Conservation (phyloP, 1,140 invertebrate species). For the Plectrocnemia conspersa region DNA sequence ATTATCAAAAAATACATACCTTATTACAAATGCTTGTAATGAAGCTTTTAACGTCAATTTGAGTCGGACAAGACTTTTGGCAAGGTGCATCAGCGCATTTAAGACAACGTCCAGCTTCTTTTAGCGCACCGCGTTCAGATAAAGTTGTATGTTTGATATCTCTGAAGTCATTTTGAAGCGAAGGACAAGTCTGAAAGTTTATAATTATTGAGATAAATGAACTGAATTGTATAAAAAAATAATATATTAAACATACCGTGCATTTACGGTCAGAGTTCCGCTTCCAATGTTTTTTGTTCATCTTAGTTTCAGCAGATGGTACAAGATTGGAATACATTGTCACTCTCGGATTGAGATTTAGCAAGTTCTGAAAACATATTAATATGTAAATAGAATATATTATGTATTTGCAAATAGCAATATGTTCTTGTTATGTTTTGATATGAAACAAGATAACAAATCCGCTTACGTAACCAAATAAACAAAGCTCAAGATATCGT, state of each 20-base stretch:
- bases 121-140: conserved; percentile 88
- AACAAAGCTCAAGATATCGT: no score
- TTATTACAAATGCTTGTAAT: conserved; percentile 96
- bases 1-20: conserved; percentile 48
- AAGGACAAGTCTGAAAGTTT: conserved; percentile 59
- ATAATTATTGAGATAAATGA: conserved; percentile 16
- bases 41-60: conserved; percentile 94
- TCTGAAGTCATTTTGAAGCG: conserved; percentile 85
- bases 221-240: background rate
- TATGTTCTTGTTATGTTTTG: no score
- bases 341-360: conserved; percentile 80
- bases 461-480: no score
- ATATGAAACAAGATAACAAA: no score
- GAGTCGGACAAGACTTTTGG: conserved; percentile 97
- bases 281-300: conserved; percentile 91
- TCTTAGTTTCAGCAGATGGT: conserved; percentile 79
- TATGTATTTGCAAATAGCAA: no score
- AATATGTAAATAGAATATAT: background rate
- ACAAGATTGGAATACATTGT: conserved; percentile 68
- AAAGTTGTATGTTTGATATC: conserved; percentile 97
- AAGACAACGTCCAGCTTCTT: conserved; percentile 86
- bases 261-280: conserved; percentile 84
- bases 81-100: conserved; percentile 98
- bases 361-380: conserved; percentile 69
- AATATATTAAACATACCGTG: conserved; percentile 57